Conservation (phyloP, 2,888 invertebrate species). For the Hydrotaea cyrtoneurina region DNA sequence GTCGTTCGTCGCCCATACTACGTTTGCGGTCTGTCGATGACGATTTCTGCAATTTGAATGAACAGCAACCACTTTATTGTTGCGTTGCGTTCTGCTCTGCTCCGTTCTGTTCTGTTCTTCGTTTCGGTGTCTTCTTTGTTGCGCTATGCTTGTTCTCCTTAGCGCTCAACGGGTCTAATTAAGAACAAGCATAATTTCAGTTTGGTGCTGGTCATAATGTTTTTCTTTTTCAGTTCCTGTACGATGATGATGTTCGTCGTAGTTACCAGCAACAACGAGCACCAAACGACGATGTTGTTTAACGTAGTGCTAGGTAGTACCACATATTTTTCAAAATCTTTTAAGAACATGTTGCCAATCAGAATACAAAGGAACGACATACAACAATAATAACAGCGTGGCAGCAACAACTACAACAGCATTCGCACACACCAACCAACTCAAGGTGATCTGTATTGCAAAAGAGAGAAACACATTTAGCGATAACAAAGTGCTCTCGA, state of each 20-base stretch:
- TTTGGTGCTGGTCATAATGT: background rate
- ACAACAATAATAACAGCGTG: background rate
- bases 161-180: slow-evolving; percentile 54
- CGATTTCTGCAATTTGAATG: slow-evolving; percentile 59
- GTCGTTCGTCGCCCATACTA: background rate
- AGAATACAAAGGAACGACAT: slow-evolving; percentile 8
- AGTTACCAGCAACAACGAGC: background rate
- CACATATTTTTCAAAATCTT: slow-evolving; percentile 6
- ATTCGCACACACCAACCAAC: slow-evolving; percentile 39
- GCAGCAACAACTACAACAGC: background rate
- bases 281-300: background rate
- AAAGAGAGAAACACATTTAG: slow-evolving; percentile 3
- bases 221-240: background rate
- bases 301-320: background rate
- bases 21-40: background rate
- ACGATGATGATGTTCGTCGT: background rate
- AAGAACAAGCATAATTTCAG: slow-evolving; percentile 54
- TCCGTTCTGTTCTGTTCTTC: too few relatives aligned
- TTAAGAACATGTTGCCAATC: slow-evolving; percentile 41
- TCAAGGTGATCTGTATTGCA: slow-evolving; percentile 63
- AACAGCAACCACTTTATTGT: background rate
- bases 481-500: slow-evolving; percentile 36
- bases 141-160: background rate
- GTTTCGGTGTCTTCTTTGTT: background rate
- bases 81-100: too few relatives aligned